Base-by-base conservation (phyloP, 2,888 invertebrate genomes). In the Nephrocerus scutellatus region DNA sequence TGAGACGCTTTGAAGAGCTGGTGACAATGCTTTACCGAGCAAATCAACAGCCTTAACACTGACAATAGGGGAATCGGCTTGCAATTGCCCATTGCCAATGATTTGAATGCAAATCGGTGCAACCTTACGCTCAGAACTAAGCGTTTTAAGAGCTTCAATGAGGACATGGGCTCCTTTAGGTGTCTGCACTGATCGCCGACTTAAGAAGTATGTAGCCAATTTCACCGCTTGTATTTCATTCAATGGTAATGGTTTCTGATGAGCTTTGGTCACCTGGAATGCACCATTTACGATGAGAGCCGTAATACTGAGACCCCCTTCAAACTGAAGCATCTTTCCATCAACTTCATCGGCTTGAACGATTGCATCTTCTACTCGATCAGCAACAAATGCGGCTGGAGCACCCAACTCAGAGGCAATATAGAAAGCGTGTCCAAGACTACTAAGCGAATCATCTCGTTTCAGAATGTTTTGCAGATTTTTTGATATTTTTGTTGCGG, bases 281-380 rank as follows among this genome's bases (percentile, higher is more conserved):
- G 75, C 74, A 16, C 79, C 77, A 12, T 75, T 72, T 2, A 82
- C 66, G 20, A 82, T 56, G 20, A 77, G 59, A 0, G 79, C 77
- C 1, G 89, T 89, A 30, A 83, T 80, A 3, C 85, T 84, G 34
- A 92, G 72, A 7, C 90, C 90, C 20, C 90, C 89, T 66, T 96
- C 96, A 68, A 92, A 96, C 71, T 95, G 87, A 45, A 91, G 71
- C 54, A 84, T 80, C 56, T 79, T 80, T 9, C 86, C 83, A 69
- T 95, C 89, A 5, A 90, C 84, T 74, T 96, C 95, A 70, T 97
- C 96, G 3, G 95, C 95, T 59, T 95, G 92, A 4, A 88, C 82
- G 43, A 96, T 73, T n/a, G 88, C 84, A 62, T 93, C 91, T 68
- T 93, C 92, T 16, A 93, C 82, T 36, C 87, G 80, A 43, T 85